Percentiles rank a stretch among this genome's conserved stretches.
phyloP scores from a whole-genome alignment of 2,888 invertebrate species.

The Anodontia alba region DNA sequence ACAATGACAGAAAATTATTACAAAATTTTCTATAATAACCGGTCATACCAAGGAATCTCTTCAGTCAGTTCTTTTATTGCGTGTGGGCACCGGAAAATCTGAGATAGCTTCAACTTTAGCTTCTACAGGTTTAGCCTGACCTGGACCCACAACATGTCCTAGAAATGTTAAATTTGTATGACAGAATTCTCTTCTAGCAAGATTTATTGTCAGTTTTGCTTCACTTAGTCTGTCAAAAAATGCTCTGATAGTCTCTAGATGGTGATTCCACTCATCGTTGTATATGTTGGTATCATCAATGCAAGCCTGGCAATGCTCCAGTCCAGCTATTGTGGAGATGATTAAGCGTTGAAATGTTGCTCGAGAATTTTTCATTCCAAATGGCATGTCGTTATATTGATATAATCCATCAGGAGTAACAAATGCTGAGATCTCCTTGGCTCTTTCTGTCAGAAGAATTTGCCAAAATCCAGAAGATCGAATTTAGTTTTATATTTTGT shows the following conservation, averaged over 20 bases:
- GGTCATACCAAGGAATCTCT: constrained; percentile 51
- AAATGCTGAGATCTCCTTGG: too few relatives aligned
- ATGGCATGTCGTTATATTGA: constrained; percentile 57
- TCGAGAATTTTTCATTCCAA: constrained; percentile 60
- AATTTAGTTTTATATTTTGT: constrained; percentile 64
- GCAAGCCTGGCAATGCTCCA: constrained; percentile 40
- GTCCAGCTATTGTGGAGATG: constrained; percentile 10
- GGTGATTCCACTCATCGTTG: constrained; percentile 34
- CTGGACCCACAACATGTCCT: constrained; percentile 64
- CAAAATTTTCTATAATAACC: constrained; percentile 55
- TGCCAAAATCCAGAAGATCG: constrained; percentile 53
- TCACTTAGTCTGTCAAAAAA: constrained; percentile 30
- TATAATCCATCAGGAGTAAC: constrained; percentile 47
- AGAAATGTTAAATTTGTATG: constrained; percentile 44
- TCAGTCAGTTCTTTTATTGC: constrained; percentile 47
- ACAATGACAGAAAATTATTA: constrained; percentile 42
- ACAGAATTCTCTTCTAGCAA: constrained; percentile 38
- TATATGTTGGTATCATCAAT: constrained; percentile 52
- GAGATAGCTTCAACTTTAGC: constrained; percentile 41
- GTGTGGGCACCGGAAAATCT: constrained; percentile 41
- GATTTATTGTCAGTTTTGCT: constrained; percentile 35
- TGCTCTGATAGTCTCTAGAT: constrained; percentile 17
- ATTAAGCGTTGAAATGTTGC: constrained; percentile 59
- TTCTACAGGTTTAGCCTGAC: constrained; percentile 52
- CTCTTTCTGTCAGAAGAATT: constrained; percentile 52